Base-by-base conservation (phyloP, 2,888 invertebrate species). In the Rhagonycha lutea region DNA sequence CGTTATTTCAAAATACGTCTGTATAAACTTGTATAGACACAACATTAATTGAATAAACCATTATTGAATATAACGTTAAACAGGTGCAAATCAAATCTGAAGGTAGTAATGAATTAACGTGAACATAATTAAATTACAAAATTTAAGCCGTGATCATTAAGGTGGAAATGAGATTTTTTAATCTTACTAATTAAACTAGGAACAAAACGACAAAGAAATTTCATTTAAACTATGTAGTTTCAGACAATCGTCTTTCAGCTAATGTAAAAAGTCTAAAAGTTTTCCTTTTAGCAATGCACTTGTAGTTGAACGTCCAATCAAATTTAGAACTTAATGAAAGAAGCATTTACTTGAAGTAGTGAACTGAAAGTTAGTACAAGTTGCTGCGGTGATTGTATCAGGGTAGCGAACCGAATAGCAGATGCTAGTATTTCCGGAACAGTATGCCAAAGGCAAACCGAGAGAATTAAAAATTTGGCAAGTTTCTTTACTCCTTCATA, bases 381-480 rank as follows among this genome's bases (percentile, higher is more conserved):
- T 80, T 75, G 78, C 77, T 77, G 78, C 70, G 75, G 77, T 76
- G 79, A 80, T 80, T 80, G 78, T 79, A 74, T 79, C 75, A 79
- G 72, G 65, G 68, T 72, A 76, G 76, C 68, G 67, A 72, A 78
- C 79, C 74, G 79, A 78, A 75, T 68, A 76, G 76, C 81, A 80
- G 79, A 79, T 80, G 81, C 79, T 72, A 75, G 79, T 74, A 76
- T 79, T 79, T 81, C 80, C 79, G 78, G 77, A 76, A 79, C 74
- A 75, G 76, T 73, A 75, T 77, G 78, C 80, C 73, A 69, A 63
- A 73, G 78, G 78, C 78, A 70, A 69, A 74, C 61, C 67, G 72
- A 79, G 69, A 77, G 78, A 82, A 82, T 81, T 82, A 81, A 79
- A 81, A 80, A 79, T 80, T 80, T 78, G 72, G 74, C 76, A 74